These are phyloP conservation scores for Rhinatrema bivittatum DNA, from an alignment of 2,797 vertebrate genomes.

Conservation along the genomic window DNA sequence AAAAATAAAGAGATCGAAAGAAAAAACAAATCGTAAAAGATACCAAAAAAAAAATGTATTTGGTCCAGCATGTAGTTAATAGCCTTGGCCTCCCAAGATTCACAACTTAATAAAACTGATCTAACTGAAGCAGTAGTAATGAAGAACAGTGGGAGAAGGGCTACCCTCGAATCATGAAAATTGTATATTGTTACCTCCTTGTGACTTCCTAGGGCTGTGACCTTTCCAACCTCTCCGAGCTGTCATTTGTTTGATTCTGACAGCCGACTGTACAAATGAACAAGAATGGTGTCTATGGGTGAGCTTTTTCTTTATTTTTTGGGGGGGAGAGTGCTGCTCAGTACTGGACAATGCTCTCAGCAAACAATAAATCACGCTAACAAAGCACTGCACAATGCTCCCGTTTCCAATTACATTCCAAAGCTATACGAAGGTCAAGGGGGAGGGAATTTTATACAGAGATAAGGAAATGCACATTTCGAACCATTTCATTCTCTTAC, in stretches of 20 bases:
- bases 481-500: too few species aligned
- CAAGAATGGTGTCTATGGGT: not conserved
- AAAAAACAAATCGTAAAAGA: constrained; percentile 14
- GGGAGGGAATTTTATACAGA: too few species aligned
- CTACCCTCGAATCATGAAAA: constrained; percentile 57
- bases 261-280: constrained; percentile 18
- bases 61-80: constrained; percentile 42
- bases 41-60: constrained; percentile 30
- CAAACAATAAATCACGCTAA: not conserved
- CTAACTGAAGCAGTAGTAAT: constrained; percentile 47
- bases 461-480: too few species aligned
- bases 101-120: constrained; percentile 54
- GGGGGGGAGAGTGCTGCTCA: not conserved
- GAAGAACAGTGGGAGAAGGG: constrained; percentile 54
- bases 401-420: not conserved
- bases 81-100: constrained; percentile 37
- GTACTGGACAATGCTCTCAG: not conserved
- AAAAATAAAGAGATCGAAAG: not conserved
- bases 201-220: constrained; percentile 48
- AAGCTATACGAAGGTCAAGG: not conserved
- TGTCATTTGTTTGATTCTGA: constrained; percentile 42
- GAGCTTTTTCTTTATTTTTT: too few species aligned
- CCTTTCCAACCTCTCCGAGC: constrained; percentile 38
- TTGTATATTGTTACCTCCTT: constrained; percentile 48
- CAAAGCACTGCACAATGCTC: not conserved